These are phyloP conservation scores for Microctenopoma lineatum DNA, from an alignment of 2,797 vertebrate species.

Conservation along the genomic window DNA sequence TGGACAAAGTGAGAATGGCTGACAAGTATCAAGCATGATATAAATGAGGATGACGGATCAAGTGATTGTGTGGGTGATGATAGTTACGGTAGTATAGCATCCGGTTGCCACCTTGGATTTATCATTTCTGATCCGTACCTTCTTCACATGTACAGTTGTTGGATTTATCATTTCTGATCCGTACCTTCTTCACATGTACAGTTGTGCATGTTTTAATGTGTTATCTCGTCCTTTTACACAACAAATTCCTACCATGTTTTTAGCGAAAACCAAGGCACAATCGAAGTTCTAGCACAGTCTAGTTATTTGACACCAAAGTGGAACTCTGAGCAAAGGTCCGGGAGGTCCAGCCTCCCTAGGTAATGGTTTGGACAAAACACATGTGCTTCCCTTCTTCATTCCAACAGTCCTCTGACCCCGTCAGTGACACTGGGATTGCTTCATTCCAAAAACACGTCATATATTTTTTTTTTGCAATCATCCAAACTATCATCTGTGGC, in stretches of 20 bases:
- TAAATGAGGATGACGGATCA: not conserved
- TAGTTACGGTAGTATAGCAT: not conserved
- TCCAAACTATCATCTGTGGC: slow-evolving; percentile 9
- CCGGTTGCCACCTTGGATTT: no score
- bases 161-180: no score
- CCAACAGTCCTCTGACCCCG: not conserved
- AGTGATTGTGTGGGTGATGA: not conserved
- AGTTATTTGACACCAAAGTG: not conserved
- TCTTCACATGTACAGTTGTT: not conserved
- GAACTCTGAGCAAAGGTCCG: no score
- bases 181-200: not conserved
- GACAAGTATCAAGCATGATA: not conserved
- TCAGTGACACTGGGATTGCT: not conserved
- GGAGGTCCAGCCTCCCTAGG: not conserved
- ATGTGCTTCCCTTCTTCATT: not conserved
- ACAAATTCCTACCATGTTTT: no score
- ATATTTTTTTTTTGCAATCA: not conserved
- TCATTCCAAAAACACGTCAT: slow-evolving; percentile 1
- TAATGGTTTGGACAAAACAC: not conserved
- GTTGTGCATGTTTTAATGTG: no score
- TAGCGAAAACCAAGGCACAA: no score
- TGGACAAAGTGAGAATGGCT: no score
- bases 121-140: no score
- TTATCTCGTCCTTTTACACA: no score
- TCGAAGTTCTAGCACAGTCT: no score